Conservation (phyloP, 2,888 invertebrate species). For the Lochmaea capreae region DNA sequence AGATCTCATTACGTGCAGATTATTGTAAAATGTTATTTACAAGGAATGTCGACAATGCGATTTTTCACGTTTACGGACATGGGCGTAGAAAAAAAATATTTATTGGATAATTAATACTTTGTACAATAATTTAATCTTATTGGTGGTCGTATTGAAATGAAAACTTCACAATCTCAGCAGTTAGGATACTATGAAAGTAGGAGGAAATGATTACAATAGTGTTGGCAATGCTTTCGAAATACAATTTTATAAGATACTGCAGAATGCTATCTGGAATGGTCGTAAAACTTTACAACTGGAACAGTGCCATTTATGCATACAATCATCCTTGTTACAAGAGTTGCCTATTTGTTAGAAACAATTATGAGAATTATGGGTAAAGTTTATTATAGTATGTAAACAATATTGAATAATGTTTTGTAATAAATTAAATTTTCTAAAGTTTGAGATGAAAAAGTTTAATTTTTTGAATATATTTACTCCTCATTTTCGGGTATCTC, state of each 20-base stretch:
- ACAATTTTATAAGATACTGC: constrained; percentile 24
- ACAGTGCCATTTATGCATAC: constrained; percentile 23
- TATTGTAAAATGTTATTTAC: no score
- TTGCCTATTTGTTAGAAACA: constrained; percentile 17
- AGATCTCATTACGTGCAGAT: no score
- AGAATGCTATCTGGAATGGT: constrained; percentile 21
- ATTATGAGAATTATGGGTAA: constrained; percentile 14
- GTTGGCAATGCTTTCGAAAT: constrained; percentile 11
- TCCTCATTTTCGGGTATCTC: no score
- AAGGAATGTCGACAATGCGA: no score
- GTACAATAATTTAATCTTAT: no score
- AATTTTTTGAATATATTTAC: no score
- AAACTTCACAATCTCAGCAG: neutral
- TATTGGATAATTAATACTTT: no score
- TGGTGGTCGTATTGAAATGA: neutral
- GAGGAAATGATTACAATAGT: neutral
- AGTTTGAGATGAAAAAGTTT: neutral
- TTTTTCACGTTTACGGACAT: no score
- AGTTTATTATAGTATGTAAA: neutral
- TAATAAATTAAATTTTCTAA: neutral
- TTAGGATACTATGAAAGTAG: neutral
- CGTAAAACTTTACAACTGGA: constrained; percentile 33
- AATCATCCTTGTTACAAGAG: neutral
- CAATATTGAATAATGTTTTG: neutral
- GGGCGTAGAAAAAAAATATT: no score